Evolutionary conservation across 2,888 invertebrate species (phyloP), one percentile per base, ranked within the genome.

Genomic region (Papilio demoleus): DNA sequence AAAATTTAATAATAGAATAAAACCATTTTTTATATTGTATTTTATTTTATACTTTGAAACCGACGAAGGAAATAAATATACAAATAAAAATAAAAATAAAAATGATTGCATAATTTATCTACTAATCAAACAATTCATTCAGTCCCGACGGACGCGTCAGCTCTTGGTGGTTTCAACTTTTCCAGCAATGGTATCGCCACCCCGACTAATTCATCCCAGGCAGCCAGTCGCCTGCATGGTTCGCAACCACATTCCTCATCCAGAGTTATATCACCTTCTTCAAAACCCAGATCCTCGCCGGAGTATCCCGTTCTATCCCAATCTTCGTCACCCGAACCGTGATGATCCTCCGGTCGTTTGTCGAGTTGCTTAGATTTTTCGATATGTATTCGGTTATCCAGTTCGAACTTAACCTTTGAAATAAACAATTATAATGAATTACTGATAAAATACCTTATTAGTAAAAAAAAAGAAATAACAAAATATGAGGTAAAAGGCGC

Each of bases 151-250:
- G 89, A 86, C 0, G 90, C 92, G 42, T 92, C 92, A 1, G 84
- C 79, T 27, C 83, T 76, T 0, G 81, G 77, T 1, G 92, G 92
- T 2, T 94, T 93, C 34, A 95, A 89, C 76, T 94, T 94, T 79
- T 96, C 96, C 72, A 96, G 81, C 70, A 96, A 86, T 76, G 96
- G 96, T 47, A 96, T 94, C 0, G 96, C 96, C 0, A 96, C 96
- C 19, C 94, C 93, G 1, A 95, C 95, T 78, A 96, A 95, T 77
- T 96, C 95, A 82, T 96, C 96, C 96, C 96, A 96, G 12, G 94
- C 83, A 1, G 89, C 87, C 14, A 93, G 87, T 8, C 87, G 75
- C 22, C 77, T 74, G 61, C 92, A 92, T 0, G 90, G 83, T 0
- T 75, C 85, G 59, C 93, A 88, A 0, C 79, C 80, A 53, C 93